A percentile compares a stretch with the other conserved stretches of the same genome.
These are phyloP conservation scores for Hecatera dysodea DNA, from an alignment of 2,888 invertebrate species.

Conservation along the genomic window DNA sequence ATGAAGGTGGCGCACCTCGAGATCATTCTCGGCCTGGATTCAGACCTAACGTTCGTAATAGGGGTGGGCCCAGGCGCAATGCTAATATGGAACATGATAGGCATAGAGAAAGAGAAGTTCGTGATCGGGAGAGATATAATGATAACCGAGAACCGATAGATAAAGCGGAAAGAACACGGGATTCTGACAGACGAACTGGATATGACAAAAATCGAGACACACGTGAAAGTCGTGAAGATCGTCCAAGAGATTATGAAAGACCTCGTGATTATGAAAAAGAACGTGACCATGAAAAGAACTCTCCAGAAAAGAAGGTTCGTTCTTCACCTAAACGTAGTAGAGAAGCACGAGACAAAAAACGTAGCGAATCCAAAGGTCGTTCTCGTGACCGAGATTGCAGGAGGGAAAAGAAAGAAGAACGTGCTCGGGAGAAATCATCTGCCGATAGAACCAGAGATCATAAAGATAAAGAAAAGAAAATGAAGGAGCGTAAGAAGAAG, in stretches of 20 bases:
- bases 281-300: constrained; percentile 83
- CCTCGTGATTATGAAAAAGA: constrained; percentile 85
- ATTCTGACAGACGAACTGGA: constrained; percentile 78
- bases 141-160: constrained; percentile 84
- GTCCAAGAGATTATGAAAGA: constrained; percentile 79
- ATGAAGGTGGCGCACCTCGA: constrained; percentile 78
- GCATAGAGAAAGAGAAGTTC: constrained; percentile 84
- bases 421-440: constrained; percentile 82
- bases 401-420: constrained; percentile 90
- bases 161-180: constrained; percentile 84
- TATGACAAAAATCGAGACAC: constrained; percentile 80
- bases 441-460: constrained; percentile 89
- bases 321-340: constrained; percentile 83
- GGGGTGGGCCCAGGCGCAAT: constrained; percentile 82
- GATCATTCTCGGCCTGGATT: constrained; percentile 80
- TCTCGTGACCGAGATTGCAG: constrained; percentile 89
- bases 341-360: constrained; percentile 84
- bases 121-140: constrained; percentile 84
- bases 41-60: constrained; percentile 77
- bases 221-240: constrained; percentile 79
- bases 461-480: constrained; percentile 91
- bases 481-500: constrained; percentile 87
- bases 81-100: constrained; percentile 82
- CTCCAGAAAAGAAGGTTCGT: constrained; percentile 84
- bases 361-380: constrained; percentile 86